These are phyloP conservation scores for Oreochromis spilurus DNA, from an alignment of 2,113 vertebrate genomes.

Conservation along the genomic window DNA sequence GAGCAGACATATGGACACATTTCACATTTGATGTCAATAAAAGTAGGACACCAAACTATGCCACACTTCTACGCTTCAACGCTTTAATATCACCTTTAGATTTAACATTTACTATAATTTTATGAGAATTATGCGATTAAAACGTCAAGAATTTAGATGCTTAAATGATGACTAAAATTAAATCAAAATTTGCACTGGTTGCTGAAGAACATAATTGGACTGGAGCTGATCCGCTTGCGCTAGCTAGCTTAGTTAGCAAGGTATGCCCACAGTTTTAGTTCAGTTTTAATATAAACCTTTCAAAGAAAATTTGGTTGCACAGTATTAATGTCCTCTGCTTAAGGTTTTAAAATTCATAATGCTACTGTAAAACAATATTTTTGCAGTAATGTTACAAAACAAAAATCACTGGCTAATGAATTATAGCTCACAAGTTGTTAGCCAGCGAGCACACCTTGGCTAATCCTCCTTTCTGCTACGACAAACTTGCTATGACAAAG, in stretches of 20 bases:
- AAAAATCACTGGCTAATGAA: background rate
- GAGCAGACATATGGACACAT: background rate
- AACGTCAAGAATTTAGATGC: background rate
- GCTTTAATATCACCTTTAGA: background rate
- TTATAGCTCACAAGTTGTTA: background rate
- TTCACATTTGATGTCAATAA: background rate
- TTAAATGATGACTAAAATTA: background rate
- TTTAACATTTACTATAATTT: background rate
- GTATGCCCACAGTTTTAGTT: background rate
- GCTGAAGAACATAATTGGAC: background rate
- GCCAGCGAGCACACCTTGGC: background rate
- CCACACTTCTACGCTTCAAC: background rate
- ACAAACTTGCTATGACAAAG: background rate
- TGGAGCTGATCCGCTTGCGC: rapidly evolving
- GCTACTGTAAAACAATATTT: background rate
- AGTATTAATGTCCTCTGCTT: background rate
- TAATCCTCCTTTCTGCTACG: background rate
- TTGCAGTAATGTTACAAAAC: background rate
- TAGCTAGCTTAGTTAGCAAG: background rate
- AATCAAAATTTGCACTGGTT: background rate
- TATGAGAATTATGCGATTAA: background rate
- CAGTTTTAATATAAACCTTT: background rate
- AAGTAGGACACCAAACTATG: background rate
- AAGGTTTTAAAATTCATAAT: background rate
- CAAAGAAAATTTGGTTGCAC: background rate